A percentile compares a stretch with the other conserved stretches of the same genome.
These are phyloP conservation scores for Pocillopora verrucosa DNA, from an alignment of 64 coral and sea anemone genomes.

Conservation along the genomic window DNA sequence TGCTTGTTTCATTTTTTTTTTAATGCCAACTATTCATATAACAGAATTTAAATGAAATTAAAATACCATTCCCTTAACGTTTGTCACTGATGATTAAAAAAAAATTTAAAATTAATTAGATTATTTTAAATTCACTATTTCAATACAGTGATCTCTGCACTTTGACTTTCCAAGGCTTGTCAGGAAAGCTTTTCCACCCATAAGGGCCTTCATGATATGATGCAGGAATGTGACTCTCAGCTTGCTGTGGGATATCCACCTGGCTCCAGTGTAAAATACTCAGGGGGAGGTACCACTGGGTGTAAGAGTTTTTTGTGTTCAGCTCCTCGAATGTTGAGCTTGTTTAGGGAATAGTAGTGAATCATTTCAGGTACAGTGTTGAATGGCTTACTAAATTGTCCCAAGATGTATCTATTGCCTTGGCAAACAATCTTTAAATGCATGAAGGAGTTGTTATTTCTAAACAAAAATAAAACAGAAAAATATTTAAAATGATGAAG, in stretches of 20 bases:
- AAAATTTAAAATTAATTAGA: neutral
- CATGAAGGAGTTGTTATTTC: conserved; percentile 91
- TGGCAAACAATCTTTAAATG: conserved; percentile 82
- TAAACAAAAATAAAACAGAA: conserved; percentile 27
- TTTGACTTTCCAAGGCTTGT: too few relatives aligned
- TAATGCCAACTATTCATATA: too few relatives aligned
- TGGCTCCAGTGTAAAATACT: too few relatives aligned
- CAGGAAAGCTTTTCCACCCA: neutral
- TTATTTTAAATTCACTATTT: neutral
- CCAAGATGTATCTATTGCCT: conserved; percentile 79
- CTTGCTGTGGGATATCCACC: conserved; percentile 2
- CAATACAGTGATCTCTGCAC: neutral
- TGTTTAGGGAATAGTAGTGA: conserved; percentile 86
- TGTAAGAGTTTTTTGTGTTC: conserved; percentile 86
- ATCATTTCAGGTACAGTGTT: conserved; percentile 91
- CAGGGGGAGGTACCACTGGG: conserved; percentile 37
- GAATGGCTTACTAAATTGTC: conserved; percentile 98
- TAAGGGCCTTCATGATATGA: neutral
- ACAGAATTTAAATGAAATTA: too few relatives aligned
- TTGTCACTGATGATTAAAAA: too few relatives aligned
- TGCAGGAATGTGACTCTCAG: neutral
- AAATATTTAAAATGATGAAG: neutral
- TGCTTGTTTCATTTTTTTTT: too few relatives aligned
- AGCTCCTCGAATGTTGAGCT: conserved; percentile 92
- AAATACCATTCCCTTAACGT: too few relatives aligned